Conservation (phyloP, 2,797 vertebrate species). For the Lepidocolaptes lacrymiger region DNA sequence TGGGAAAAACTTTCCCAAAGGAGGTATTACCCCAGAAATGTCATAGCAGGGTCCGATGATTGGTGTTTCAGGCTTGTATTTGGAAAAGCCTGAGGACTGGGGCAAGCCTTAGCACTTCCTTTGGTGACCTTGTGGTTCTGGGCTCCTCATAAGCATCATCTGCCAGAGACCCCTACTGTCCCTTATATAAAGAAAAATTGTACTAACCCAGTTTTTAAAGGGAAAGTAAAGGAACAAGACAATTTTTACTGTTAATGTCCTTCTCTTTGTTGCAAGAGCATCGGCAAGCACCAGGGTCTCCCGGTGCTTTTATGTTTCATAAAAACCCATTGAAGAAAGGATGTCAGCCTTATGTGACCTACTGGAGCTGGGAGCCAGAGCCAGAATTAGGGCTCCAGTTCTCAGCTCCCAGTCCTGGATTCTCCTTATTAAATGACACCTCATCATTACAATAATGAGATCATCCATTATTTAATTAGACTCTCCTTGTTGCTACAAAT, state of each 20-base stretch:
- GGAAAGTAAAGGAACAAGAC: not conserved
- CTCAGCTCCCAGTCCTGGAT: conserved; percentile 13
- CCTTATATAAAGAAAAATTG: not conserved
- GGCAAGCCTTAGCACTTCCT: not conserved
- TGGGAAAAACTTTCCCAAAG: not conserved
- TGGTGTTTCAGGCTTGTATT: not conserved
- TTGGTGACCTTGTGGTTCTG: not conserved
- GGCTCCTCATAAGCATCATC: not conserved
- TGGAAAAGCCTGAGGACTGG: not conserved
- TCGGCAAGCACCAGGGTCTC: not conserved
- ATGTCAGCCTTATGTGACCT: not conserved
- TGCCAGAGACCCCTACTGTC: not conserved
- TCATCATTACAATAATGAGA: conserved; percentile 62
- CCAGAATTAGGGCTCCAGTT: not conserved
- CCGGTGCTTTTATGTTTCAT: not conserved
- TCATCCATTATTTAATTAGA: conserved; percentile 60
- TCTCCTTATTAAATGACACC: conserved; percentile 44
- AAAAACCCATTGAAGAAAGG: not conserved
- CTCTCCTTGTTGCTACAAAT: conserved; percentile 60
- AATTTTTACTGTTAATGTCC: not conserved
- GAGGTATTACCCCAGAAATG: not conserved
- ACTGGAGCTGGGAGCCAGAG: not conserved
- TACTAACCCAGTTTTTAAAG: not conserved
- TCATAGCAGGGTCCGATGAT: not conserved
- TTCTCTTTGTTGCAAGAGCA: not conserved